These are phyloP conservation scores for Creontiades dilutus DNA, from an alignment of 2,888 invertebrate genomes.

Conservation along the genomic window DNA sequence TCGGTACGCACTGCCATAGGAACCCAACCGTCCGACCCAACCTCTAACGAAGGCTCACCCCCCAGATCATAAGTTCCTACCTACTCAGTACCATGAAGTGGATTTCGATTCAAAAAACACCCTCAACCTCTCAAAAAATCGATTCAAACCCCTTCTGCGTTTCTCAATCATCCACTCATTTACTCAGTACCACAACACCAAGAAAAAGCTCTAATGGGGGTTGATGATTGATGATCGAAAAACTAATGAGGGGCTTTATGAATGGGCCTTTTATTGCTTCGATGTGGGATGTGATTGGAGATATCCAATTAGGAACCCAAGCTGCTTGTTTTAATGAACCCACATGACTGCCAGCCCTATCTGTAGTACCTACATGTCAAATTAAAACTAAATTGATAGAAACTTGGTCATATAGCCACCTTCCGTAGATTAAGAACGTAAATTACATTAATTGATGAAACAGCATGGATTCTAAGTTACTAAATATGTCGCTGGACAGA, in stretches of 20 bases:
- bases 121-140: neutral
- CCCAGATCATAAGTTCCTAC: neutral
- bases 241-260: neutral
- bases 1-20: constrained; percentile 6
- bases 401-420: too few species aligned
- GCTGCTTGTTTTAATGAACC: too few species aligned
- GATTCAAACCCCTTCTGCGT: neutral
- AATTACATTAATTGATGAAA: too few species aligned
- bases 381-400: too few species aligned
- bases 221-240: constrained; percentile 10
- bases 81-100: neutral
- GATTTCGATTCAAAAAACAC: neutral
- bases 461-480: too few species aligned
- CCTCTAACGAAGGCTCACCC: neutral
- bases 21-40: neutral
- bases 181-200: neutral
- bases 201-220: constrained; percentile 1
- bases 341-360: too few species aligned
- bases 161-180: neutral
- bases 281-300: neutral
- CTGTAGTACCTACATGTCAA: too few species aligned
- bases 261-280: neutral
- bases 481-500: too few species aligned
- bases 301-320: too few species aligned
- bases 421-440: too few species aligned